Evolutionary conservation across 2,797 vertebrate species (phyloP).

Genomic region (Siniperca scherzeri): DNA sequence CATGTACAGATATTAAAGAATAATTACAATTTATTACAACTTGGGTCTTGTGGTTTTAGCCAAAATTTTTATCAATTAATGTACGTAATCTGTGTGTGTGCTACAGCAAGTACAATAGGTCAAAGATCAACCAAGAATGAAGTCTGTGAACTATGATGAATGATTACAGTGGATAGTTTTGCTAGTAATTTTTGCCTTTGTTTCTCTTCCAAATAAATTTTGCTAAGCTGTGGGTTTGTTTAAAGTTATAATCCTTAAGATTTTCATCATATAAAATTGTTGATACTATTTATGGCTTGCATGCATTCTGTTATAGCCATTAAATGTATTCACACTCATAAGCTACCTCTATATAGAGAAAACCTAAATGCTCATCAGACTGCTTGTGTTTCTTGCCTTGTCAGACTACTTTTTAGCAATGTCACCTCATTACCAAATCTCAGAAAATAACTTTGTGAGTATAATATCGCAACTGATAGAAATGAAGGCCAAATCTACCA

Average conservation of each 20-base stretch:
- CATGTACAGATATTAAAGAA: neutral
- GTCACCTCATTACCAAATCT: neutral
- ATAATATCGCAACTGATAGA: neutral
- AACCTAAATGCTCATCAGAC: neutral
- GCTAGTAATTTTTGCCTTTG: neutral
- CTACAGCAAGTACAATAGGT: neutral
- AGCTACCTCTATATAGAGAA: neutral
- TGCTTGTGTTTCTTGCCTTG: neutral
- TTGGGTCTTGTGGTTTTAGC: neutral
- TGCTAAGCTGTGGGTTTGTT: neutral
- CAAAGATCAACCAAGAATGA: neutral
- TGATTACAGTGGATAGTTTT: neutral
- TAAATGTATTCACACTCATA: too few species aligned
- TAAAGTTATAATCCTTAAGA: neutral
- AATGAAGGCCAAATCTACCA: neutral
- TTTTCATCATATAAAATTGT: neutral
- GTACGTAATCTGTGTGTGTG: neutral
- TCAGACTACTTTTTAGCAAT: neutral
- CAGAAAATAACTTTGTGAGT: neutral
- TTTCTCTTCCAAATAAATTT: neutral
- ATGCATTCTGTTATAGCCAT: neutral
- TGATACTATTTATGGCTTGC: neutral
- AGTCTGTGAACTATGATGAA: neutral
- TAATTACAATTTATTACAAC: constrained; percentile 23
- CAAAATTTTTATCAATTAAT: neutral